Evolutionary conservation across 1,140 invertebrate genomes (phyloP), one percentile per base, ranked within the genome.

Genomic region (Bombus ignitus): DNA sequence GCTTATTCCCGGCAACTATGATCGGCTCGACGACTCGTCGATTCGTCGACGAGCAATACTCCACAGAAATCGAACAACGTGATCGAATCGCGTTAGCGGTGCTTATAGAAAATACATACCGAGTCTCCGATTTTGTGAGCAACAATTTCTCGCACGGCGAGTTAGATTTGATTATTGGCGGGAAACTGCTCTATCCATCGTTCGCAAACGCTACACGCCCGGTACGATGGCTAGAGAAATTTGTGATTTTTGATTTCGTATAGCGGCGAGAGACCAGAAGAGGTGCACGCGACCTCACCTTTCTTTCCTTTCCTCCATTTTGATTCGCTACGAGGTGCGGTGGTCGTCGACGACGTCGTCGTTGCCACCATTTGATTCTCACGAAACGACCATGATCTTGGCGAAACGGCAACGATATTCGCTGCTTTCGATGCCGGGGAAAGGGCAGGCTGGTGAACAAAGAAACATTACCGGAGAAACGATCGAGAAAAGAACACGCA

Each of bases 1-100:
- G 88, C 86, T 92, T 89, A 81, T 71, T 88, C 71, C 75, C 78
- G 81, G 53, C 32, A 88, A 76, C 25, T 75, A 42, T 28, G 28
- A 81, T 71, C 75, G 59, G 59, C 59, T 75, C 57, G 47, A 65
- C 72, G 68, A 39, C 37, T 53, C 73, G 72, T 28, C 72, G n/a
- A 44, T 39, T n/a, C 28, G 39, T 74, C 73, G 73, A 39, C 37
- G 35, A 37, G 68, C 68, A 22, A 39, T 39, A 37, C 37, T 71
- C 68, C 37, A 18, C 32, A 25, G 39, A 18, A 44, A 72, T 73
- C 57, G 47, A 59, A 72, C 47, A 59, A 72, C 47, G 44, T 79
- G 42, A 81, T 81, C 65, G 66, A 57, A 81, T 53, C 42, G 35
- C 79, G 79, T 32, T 71, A 57, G 18, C 47, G 42, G 53, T 53